A percentile compares a stretch with the other conserved stretches of the same genome.
Evolutionary conservation across 2,113 vertebrate species (phyloP).

Genomic region (Sphyrna mokarran): DNA sequence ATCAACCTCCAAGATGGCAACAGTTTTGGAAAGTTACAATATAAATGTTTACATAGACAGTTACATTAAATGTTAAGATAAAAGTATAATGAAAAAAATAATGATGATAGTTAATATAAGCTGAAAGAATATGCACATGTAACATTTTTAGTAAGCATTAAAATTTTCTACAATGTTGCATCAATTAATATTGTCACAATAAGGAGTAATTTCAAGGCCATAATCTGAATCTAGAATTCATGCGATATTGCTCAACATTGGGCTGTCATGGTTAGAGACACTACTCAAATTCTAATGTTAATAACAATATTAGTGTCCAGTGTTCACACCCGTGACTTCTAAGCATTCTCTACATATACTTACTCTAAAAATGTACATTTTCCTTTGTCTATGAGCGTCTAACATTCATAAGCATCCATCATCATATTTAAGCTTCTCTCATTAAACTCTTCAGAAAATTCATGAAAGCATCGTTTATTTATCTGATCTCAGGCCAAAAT

Average conservation of each 20-base stretch:
- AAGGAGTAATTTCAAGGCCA: slow-evolving; percentile 3
- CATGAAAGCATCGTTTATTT: not conserved
- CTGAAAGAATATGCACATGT: not conserved
- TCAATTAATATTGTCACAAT: not conserved
- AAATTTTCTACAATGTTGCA: not conserved
- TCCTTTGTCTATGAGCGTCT: not conserved
- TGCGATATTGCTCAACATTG: not conserved
- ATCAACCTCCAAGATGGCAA: not conserved
- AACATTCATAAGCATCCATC: not conserved
- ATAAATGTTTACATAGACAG: not conserved
- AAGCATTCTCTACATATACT: not conserved
- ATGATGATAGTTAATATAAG: not conserved
- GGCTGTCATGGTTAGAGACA: not conserved
- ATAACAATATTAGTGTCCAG: not conserved
- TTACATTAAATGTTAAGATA: slow-evolving; percentile 2
- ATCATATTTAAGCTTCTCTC: not conserved
- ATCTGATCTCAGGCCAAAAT: not conserved
- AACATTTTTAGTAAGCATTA: not conserved
- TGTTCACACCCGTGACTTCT: not conserved
- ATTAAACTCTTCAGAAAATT: not conserved
- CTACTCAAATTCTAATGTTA: not conserved
- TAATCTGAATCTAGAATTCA: not conserved
- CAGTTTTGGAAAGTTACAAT: not conserved
- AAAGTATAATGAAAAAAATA: not conserved
- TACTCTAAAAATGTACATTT: not conserved